Evolutionary conservation across 2,797 vertebrate species (phyloP).

Genomic region (Myoxocephalus aenaeus): DNA sequence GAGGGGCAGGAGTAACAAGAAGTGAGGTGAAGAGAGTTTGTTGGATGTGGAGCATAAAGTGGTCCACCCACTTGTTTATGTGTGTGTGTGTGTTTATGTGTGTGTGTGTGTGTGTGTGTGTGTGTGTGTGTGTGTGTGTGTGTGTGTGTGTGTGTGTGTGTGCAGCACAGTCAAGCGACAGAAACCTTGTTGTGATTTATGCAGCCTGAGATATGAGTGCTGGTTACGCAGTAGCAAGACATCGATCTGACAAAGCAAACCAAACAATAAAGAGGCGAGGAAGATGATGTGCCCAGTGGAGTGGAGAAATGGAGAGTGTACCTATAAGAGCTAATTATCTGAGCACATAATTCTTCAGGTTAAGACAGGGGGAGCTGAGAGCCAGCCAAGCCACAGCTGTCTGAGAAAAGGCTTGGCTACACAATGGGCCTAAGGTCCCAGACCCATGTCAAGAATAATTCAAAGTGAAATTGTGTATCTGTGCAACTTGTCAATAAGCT

Average conservation of each 20-base stretch:
- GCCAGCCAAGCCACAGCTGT: constrained; percentile 74
- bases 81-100: constrained; percentile 54
- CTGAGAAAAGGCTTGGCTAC: constrained; percentile 64
- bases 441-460: constrained; percentile 61
- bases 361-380: constrained; percentile 83
- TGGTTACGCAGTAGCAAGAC: constrained; percentile 89
- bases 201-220: constrained; percentile 86
- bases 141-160: constrained; percentile 34
- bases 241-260: constrained; percentile 90
- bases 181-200: constrained; percentile 89
- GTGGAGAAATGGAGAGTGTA: constrained; percentile 88
- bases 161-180: constrained; percentile 80
- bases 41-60: constrained; percentile 73
- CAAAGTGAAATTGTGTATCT: constrained; percentile 53
- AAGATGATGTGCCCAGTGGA: constrained; percentile 89
- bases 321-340: constrained; percentile 89
- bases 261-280: constrained; percentile 89
- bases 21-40: constrained; percentile 65
- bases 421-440: constrained; percentile 68
- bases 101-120: constrained; percentile 59
- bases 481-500: constrained; percentile 29
- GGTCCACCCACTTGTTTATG: constrained; percentile 74
- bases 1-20: constrained; percentile 33
- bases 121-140: constrained; percentile 38
- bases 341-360: constrained; percentile 88